phyloP scores from a whole-genome alignment of 2,888 invertebrate species.

The Drosophila paracracens region DNA sequence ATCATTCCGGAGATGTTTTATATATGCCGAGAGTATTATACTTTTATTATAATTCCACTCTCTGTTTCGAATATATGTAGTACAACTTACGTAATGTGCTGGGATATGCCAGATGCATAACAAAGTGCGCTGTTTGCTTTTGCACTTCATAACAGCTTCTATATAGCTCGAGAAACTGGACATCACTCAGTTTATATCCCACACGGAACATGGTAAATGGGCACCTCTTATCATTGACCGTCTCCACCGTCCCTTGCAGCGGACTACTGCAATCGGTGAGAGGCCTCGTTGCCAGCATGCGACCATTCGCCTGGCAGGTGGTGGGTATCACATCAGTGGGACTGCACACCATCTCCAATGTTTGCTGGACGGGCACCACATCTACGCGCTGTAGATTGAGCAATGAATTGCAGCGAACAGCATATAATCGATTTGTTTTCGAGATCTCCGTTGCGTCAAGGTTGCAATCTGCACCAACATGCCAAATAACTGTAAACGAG shows the following conservation, averaged over 20 bases:
- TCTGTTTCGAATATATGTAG: not conserved
- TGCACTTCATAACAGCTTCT: constrained; percentile 48
- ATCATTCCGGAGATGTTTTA: not conserved
- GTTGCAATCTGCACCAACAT: constrained; percentile 36
- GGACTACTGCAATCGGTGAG: constrained; percentile 8
- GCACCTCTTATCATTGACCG: constrained; percentile 20
- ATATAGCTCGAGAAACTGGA: constrained; percentile 59
- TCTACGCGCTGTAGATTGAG: constrained; percentile 26
- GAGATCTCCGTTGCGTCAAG: constrained; percentile 10
- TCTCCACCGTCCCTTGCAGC: constrained; percentile 4
- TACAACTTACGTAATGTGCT: constrained; percentile 38
- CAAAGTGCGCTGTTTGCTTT: constrained; percentile 28
- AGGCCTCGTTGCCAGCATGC: constrained; percentile 15
- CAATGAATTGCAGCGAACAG: not conserved
- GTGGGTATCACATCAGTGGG: constrained; percentile 2
- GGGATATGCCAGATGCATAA: constrained; percentile 34
- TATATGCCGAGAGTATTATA: not conserved
- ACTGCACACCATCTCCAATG: constrained; percentile 37
- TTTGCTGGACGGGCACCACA: constrained; percentile 4
- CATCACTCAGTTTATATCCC: constrained; percentile 33
- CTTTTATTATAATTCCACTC: not conserved
- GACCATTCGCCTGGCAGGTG: constrained; percentile 21
- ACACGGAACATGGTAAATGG: constrained; percentile 34
- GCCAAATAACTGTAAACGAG: constrained; percentile 24
- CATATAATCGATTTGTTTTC: constrained; percentile 47